phyloP scores from a whole-genome alignment of 2,797 vertebrate species.

The Falco rusticolus region DNA sequence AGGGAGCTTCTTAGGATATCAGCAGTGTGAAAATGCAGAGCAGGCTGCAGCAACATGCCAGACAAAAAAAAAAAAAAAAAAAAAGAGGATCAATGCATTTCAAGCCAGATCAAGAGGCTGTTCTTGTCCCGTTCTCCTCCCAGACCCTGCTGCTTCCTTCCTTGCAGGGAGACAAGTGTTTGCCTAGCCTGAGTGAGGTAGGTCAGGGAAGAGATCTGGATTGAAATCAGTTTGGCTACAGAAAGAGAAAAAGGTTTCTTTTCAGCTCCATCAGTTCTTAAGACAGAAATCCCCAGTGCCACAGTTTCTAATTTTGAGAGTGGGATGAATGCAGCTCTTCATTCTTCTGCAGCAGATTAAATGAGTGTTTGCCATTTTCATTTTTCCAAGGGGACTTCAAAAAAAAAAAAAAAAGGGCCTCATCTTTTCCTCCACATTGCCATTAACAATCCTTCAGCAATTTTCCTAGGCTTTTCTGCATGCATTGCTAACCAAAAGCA shows the following conservation, averaged over 20 bases:
- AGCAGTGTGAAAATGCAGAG: background rate
- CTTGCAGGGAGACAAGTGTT: background rate
- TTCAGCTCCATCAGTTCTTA: background rate
- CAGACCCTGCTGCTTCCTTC: background rate
- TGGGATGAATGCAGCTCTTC: background rate
- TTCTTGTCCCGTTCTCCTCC: background rate
- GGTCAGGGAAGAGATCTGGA: background rate
- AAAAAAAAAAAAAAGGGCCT: background rate
- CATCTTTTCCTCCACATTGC: background rate
- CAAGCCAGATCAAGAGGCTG: background rate
- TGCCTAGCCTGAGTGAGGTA: background rate
- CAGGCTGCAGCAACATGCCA: background rate
- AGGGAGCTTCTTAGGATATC: background rate
- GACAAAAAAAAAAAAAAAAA: background rate
- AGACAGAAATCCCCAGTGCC: conserved; percentile 23
- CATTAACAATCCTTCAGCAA: background rate
- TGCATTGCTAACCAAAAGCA: background rate
- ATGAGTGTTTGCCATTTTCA: background rate
- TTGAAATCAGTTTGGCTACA: background rate
- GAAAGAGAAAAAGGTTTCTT: background rate
- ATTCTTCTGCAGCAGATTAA: conserved; percentile 17
- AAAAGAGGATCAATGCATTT: background rate
- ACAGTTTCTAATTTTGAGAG: conserved; percentile 31
- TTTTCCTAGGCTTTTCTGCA: background rate
- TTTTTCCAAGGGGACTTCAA: background rate